Evolutionary conservation across 2,888 invertebrate species (phyloP).

Genomic region (Chloroclysta siterata): DNA sequence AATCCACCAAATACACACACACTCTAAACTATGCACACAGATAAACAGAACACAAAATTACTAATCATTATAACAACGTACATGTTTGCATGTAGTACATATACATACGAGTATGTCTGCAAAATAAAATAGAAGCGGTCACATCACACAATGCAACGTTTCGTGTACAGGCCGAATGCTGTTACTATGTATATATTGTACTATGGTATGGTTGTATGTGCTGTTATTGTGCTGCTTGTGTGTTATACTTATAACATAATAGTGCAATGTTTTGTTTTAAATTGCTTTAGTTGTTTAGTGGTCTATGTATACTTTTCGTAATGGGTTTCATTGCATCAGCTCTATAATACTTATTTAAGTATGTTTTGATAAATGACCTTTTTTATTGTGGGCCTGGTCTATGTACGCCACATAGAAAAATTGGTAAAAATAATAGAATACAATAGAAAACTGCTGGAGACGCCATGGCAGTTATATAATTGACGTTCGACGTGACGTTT

Average conservation of each 20-base stretch:
- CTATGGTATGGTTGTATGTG: slow-evolving; percentile 18
- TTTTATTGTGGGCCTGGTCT: no score
- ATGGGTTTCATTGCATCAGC: not conserved
- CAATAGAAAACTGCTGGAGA: no score
- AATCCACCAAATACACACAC: slow-evolving; percentile 49
- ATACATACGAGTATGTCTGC: slow-evolving; percentile 38
- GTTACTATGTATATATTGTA: slow-evolving; percentile 28
- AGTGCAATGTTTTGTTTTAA: slow-evolving; percentile 27
- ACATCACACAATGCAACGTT: slow-evolving; percentile 64
- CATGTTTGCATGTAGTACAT: slow-evolving; percentile 19
- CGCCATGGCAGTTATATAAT: no score
- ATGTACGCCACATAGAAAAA: no score
- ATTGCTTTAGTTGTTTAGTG: slow-evolving; percentile 5
- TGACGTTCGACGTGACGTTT: no score
- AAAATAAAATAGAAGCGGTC: slow-evolving; percentile 58
- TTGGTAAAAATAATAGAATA: no score
- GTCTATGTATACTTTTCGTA: not conserved
- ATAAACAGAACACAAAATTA: slow-evolving; percentile 64
- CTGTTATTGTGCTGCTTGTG: slow-evolving; percentile 44
- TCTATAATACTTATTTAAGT: no score
- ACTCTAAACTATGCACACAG: slow-evolving; percentile 79
- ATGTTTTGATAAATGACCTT: no score
- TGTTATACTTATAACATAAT: no score
- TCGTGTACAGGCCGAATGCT: slow-evolving; percentile 53
- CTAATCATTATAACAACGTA: slow-evolving; percentile 30